Percentiles rank a stretch among this genome's conserved stretches.
Evolutionary conservation across 2,113 vertebrate species (phyloP).

Genomic region (Labrus mixtus): DNA sequence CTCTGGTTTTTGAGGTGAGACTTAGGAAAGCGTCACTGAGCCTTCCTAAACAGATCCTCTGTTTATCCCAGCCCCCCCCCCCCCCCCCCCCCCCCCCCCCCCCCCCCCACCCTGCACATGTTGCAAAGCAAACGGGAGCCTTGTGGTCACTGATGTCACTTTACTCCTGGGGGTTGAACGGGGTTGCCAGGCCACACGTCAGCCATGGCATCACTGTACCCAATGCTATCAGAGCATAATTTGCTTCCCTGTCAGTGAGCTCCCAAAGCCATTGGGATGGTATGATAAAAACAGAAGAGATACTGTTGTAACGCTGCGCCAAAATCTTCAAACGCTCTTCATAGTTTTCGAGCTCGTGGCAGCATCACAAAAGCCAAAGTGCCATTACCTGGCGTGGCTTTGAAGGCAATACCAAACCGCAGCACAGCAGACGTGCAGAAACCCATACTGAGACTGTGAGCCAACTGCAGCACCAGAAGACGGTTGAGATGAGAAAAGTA

Average conservation of each 20-base stretch:
- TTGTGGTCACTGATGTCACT: slow-evolving; percentile 71
- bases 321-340: slow-evolving; percentile 49
- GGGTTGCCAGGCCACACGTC: slow-evolving; percentile 51
- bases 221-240: slow-evolving; percentile 20
- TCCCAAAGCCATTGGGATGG: slow-evolving; percentile 38
- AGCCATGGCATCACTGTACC: slow-evolving; percentile 60
- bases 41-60: slow-evolving; percentile 66
- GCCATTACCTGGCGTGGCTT: slow-evolving; percentile 52
- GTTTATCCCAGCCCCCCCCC: slow-evolving; percentile 44
- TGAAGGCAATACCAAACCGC: slow-evolving; percentile 33
- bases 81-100: no score
- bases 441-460: slow-evolving; percentile 1
- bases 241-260: slow-evolving; percentile 30
- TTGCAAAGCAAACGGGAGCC: slow-evolving; percentile 59
- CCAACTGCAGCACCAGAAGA: slow-evolving; percentile 41
- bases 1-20: slow-evolving; percentile 74
- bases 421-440: slow-evolving; percentile 7
- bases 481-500: slow-evolving; percentile 60
- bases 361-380: slow-evolving; percentile 42
- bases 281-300: slow-evolving; percentile 50
- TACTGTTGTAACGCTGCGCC: slow-evolving; percentile 47
- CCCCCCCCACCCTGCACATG: no score
- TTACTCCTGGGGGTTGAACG: slow-evolving; percentile 51
- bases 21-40: slow-evolving; percentile 48
- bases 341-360: slow-evolving; percentile 24